Evolutionary conservation across 2,888 invertebrate genomes (phyloP), one percentile per base, ranked within the genome.

Genomic region (Cistogaster globosa): DNA sequence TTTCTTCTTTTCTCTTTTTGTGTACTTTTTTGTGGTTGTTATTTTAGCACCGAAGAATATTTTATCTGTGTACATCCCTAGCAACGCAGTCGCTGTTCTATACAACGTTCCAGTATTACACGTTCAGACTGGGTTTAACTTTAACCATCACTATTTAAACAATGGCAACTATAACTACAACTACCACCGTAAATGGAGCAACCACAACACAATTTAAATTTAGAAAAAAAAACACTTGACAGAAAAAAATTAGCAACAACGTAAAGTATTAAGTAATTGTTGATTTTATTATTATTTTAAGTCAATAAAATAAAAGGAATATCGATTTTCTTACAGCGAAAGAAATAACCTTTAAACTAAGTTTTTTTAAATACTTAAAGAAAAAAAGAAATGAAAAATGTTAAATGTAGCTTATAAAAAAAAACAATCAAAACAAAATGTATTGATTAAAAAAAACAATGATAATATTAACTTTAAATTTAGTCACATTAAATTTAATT

Each of bases 1-100:
- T 55, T 6, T 32, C 11, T 55, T 26, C 48, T 32, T n/a, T 48
- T 65, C 4, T 51, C 26, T 51, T 11, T 14, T 0, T 32, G 8
- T 45, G n/a, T 57, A 14, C 26, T 36, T 55, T 60, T n/a, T 48
- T 65, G 36, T 84, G 55, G 83, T 63, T 38, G 48, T 80, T 80
- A 86, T 26, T 80, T 69, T 63, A 92, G 92, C 83, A 92, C 92
- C 78, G 92, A 92, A 87, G 92, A 92, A 84, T 92, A 90, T 81
- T 88, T 91, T 68, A 90, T 92, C 79, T 92, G 90, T 76, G 81
- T 92, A 69, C 89, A 89, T 48, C 90, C 91, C 82, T 89, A 90
- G 86, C 91, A 85, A 82, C 84, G 90, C 26, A 88, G 88, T 5
- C 71, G 89, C 77, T 87, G 87, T 32, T 88, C 91, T 14, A 68